Percentiles rank a stretch among this genome's conserved stretches.
Evolutionary conservation across 2,113 vertebrate species (phyloP).

Genomic region (Mustela nigripes): DNA sequence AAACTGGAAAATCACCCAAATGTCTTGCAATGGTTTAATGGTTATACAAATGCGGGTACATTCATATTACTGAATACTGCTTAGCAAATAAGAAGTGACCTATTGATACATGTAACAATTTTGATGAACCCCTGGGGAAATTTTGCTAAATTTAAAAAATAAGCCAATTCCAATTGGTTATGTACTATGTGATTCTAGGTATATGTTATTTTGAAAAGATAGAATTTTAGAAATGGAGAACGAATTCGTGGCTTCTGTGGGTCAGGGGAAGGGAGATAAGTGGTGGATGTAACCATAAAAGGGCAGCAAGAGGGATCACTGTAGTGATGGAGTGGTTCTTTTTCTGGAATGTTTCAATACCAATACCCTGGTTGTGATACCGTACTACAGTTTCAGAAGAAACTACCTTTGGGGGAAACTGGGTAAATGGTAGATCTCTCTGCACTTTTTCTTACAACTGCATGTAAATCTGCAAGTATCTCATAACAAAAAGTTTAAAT

Average conservation of each 20-base stretch:
- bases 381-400: background rate
- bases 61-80: background rate
- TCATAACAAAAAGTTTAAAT: background rate
- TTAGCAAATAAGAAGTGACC: background rate
- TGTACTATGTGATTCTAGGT: background rate
- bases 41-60: background rate
- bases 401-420: background rate
- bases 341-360: background rate
- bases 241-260: background rate
- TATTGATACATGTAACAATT: background rate
- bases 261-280: background rate
- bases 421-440: background rate
- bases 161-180: background rate
- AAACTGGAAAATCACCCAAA: background rate
- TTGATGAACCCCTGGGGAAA: background rate
- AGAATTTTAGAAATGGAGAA: background rate
- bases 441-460: background rate
- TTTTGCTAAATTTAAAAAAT: conserved; percentile 5
- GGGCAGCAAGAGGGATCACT: background rate
- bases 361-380: background rate
- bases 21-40: conserved; percentile 13
- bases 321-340: background rate
- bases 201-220: background rate
- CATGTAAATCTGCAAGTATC: background rate
- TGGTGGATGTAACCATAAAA: background rate